Evolutionary conservation across 2,113 vertebrate genomes (phyloP), one percentile per base, ranked within the genome.

Genomic region (Ahaetulla prasina): DNA sequence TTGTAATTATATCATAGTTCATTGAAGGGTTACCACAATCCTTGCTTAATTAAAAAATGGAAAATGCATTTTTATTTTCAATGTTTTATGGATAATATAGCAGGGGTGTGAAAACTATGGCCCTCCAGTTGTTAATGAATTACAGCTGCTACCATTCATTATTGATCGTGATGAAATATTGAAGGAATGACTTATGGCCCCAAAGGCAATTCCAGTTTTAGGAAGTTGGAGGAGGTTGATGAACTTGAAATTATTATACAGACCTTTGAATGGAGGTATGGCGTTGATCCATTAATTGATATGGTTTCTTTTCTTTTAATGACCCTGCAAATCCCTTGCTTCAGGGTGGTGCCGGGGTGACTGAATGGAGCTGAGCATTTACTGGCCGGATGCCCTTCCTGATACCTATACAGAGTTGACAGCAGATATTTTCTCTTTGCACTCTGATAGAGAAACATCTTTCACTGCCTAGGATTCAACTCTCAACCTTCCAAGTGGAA

Each of bases 21-120:
- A 50, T 49, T 49, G 49, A 88, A 50, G 57, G 55, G 27, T 50
- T 89, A 49, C 45, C 30, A 47, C 47, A 50, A 49, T n/a, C 45
- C 25, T 89, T 89, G 89, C 89, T 89, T 89, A 89, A 89, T 89
- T 91, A 47, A 57, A 91, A 60, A 12, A 45, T 91, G 18, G 18
- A 80, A 80, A 80, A 80, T 39, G 16, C 35, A 68, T 49, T 60
- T 7, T 47, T 22, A 27, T 22, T 52, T 49, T 49, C 39, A 11
- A 12, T 12, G 43, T 86, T 47, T 91, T 91, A 57, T 86, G 45
- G 53, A 91, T 86, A 80, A 80, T 39, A 80, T 80, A 80, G 74
- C 35, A 80, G 74, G 35, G 35, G 35, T 80, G 74, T 80, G 74
- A 80, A 80, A 80, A 80, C 35, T 3, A 80, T 35, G 7, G 16